Evolutionary conservation across 2,888 invertebrate species (phyloP).

Genomic region (Troides aeacus): DNA sequence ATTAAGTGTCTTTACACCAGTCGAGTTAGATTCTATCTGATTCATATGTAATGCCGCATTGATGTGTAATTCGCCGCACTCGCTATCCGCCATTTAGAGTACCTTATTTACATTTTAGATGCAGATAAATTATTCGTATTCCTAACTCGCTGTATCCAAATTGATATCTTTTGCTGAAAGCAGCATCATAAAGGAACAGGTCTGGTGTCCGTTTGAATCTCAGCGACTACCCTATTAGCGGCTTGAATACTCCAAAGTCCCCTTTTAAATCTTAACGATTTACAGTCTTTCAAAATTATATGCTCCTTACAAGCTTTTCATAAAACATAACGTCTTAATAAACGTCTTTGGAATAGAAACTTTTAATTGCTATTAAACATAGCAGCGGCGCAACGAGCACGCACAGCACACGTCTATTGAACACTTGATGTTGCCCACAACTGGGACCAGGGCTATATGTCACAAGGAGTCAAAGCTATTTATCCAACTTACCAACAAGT

Average conservation of each 20-base stretch:
- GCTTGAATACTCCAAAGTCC: conserved; percentile 7
- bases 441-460: too few species aligned
- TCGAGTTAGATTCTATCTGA: too few species aligned
- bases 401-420: too few species aligned
- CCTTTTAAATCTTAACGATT: conserved; percentile 9
- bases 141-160: conserved; percentile 9
- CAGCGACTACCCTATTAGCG: conserved; percentile 12
- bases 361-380: neutral
- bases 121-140: neutral
- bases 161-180: conserved; percentile 1
- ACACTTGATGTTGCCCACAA: too few species aligned
- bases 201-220: conserved; percentile 5
- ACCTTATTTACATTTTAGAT: neutral
- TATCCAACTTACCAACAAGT: too few species aligned
- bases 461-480: too few species aligned
- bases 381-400: too few species aligned
- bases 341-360: neutral
- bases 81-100: neutral
- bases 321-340: neutral
- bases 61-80: neutral
- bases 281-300: conserved; percentile 14
- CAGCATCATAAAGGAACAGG: conserved; percentile 7
- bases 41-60: neutral
- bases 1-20: too few species aligned
- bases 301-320: neutral